These are phyloP conservation scores for Numenius phaeopus DNA, from an alignment of 2,797 vertebrate species.

Conservation along the genomic window DNA sequence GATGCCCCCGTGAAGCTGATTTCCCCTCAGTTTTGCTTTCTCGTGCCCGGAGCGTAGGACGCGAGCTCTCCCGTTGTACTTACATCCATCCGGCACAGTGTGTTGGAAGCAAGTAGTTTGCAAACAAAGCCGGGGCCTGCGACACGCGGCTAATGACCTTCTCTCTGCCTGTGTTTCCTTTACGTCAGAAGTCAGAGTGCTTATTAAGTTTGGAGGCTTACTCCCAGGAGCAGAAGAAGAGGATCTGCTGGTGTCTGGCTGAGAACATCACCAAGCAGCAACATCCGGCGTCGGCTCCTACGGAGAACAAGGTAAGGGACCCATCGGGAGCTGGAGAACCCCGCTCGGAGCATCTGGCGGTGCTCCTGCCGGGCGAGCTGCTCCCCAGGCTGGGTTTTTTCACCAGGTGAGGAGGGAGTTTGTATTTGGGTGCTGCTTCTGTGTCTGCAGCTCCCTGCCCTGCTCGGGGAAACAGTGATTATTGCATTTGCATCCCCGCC, in stretches of 20 bases:
- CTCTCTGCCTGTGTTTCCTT: constrained; percentile 76
- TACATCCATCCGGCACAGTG: background rate
- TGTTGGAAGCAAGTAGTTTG: constrained; percentile 56
- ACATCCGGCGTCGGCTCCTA: constrained; percentile 61
- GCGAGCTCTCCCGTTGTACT: background rate
- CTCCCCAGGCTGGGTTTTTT: background rate
- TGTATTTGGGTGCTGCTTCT: background rate
- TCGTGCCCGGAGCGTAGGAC: background rate
- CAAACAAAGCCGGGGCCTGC: constrained; percentile 26
- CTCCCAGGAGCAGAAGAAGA: constrained; percentile 93
- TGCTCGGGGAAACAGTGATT: background rate
- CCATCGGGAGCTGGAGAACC: background rate
- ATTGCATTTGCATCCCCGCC: background rate
- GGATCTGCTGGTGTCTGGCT: constrained; percentile 94
- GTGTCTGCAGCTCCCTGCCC: background rate
- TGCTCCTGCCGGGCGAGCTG: background rate
- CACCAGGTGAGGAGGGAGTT: background rate
- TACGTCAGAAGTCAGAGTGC: constrained; percentile 93
- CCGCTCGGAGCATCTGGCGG: background rate
- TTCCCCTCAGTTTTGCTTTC: background rate
- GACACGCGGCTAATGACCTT: constrained; percentile 66
- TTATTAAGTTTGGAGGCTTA: constrained; percentile 95
- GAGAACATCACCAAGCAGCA: constrained; percentile 95
- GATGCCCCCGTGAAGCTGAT: background rate
- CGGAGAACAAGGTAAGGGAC: constrained; percentile 77